These are phyloP conservation scores for Hydraecia micacea DNA, from an alignment of 2,888 invertebrate species.

Conservation along the genomic window DNA sequence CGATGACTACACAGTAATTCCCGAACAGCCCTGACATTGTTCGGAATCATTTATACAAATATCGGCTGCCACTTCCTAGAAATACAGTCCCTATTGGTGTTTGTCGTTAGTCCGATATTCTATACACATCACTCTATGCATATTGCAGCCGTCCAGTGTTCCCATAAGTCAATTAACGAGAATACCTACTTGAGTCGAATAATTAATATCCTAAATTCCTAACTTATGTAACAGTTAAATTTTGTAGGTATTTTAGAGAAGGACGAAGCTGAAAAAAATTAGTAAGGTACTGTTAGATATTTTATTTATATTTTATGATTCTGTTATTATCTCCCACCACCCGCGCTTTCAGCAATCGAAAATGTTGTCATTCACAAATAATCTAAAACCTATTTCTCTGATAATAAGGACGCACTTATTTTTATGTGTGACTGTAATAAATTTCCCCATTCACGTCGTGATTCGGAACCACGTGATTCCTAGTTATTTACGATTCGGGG, in stretches of 20 bases:
- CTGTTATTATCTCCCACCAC: slow-evolving; percentile 10
- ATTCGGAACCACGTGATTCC: slow-evolving; percentile 72
- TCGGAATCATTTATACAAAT: slow-evolving; percentile 48
- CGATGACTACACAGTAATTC: slow-evolving; percentile 29
- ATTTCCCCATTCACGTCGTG: slow-evolving; percentile 71
- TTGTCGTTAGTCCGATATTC: slow-evolving; percentile 1
- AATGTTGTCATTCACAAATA: slow-evolving; percentile 48
- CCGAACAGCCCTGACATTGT: slow-evolving; percentile 37
- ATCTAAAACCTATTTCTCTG: slow-evolving; percentile 45
- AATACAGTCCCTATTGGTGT: not conserved
- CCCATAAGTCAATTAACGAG: not conserved
- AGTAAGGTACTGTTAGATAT: not conserved
- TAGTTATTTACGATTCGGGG: slow-evolving; percentile 73
- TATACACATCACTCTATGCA: not conserved
- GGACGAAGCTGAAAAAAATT: too few species aligned
- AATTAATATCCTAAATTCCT: too few species aligned
- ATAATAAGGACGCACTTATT: slow-evolving; percentile 66
- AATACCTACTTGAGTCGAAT: not conserved
- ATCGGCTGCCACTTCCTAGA: not conserved
- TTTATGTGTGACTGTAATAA: slow-evolving; percentile 72
- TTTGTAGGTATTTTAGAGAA: not conserved
- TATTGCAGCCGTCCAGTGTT: not conserved
- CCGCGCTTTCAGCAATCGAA: slow-evolving; percentile 13
- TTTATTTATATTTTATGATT: slow-evolving; percentile 10
- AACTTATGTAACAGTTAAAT: not conserved